Evolutionary conservation across 2,797 vertebrate genomes (phyloP).

Genomic region (Paramormyrops hopkinsi): DNA sequence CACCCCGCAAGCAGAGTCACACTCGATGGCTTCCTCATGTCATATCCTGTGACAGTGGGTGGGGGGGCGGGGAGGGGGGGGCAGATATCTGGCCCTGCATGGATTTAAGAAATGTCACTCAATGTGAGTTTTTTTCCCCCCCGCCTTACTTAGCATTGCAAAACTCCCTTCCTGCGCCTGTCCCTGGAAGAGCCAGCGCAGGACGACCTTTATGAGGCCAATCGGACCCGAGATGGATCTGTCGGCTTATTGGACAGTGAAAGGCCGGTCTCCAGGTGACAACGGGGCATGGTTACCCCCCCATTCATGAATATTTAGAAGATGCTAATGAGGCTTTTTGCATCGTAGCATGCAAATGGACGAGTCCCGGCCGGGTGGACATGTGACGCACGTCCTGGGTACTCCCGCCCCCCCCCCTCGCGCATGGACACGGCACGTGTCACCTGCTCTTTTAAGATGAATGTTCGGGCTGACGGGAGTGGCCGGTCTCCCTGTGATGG

Average conservation of each 20-base stretch:
- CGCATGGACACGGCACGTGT: conserved; percentile 15
- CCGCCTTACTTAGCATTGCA: conserved; percentile 54
- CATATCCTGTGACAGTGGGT: conserved; percentile 55
- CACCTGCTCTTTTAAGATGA: conserved; percentile 37
- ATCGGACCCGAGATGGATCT: conserved; percentile 60
- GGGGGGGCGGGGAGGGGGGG: conserved; percentile 27
- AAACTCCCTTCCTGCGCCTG: conserved; percentile 45
- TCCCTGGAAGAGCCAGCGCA: conserved; percentile 37
- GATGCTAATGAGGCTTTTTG: conserved; percentile 71
- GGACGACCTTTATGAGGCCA: conserved; percentile 50
- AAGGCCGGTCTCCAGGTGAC: conserved; percentile 62
- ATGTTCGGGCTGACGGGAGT: conserved; percentile 25
- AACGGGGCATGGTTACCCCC: conserved; percentile 56
- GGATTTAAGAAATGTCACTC: conserved; percentile 61
- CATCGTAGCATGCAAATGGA: conserved; percentile 69
- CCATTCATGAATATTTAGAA: conserved; percentile 73
- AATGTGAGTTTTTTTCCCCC: conserved; percentile 56
- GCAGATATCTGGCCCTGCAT: conserved; percentile 57
- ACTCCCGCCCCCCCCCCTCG: conserved; percentile 37
- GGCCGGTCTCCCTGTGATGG: conserved; percentile 31
- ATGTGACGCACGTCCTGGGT: conserved; percentile 4
- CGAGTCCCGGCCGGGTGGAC: conserved; percentile 55
- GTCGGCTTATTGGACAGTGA: conserved; percentile 62
- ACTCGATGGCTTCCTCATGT: conserved; percentile 55
- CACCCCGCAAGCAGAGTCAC: conserved; percentile 52